phyloP scores from a whole-genome alignment of 2,113 vertebrate species.

The Pan troglodytes region DNA sequence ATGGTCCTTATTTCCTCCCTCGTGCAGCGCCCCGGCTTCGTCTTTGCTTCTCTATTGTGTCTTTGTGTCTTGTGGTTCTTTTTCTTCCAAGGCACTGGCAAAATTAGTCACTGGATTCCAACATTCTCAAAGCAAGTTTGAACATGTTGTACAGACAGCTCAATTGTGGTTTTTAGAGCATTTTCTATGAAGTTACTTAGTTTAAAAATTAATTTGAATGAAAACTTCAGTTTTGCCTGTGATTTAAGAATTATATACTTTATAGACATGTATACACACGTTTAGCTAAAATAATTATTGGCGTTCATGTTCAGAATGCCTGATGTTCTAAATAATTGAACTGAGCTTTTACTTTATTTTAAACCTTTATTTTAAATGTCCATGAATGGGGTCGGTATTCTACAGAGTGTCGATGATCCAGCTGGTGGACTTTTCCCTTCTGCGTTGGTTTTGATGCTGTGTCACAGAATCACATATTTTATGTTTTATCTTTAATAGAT shows the following conservation, averaged over 20 bases:
- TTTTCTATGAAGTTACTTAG: neutral
- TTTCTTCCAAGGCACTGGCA: neutral
- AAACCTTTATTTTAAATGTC: too few relatives aligned
- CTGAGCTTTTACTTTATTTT: too few relatives aligned
- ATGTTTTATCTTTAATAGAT: neutral
- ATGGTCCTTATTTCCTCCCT: neutral
- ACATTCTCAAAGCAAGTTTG: neutral
- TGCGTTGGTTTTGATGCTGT: neutral
- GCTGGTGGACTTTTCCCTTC: neutral
- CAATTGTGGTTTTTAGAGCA: neutral
- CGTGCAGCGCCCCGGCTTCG: neutral
- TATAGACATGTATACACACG: neutral
- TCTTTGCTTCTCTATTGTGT: neutral
- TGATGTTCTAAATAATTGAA: neutral
- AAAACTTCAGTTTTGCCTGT: neutral
- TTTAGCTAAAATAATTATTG: neutral
- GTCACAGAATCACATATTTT: neutral
- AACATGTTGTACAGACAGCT: neutral
- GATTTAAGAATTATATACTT: neutral
- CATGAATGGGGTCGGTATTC: neutral
- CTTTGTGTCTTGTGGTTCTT: neutral
- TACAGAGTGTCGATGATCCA: neutral
- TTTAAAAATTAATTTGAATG: neutral
- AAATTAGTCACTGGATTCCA: neutral
- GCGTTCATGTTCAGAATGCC: neutral